Conservation (phyloP, 2,113 vertebrate species). For the Corvus hawaiiensis region DNA sequence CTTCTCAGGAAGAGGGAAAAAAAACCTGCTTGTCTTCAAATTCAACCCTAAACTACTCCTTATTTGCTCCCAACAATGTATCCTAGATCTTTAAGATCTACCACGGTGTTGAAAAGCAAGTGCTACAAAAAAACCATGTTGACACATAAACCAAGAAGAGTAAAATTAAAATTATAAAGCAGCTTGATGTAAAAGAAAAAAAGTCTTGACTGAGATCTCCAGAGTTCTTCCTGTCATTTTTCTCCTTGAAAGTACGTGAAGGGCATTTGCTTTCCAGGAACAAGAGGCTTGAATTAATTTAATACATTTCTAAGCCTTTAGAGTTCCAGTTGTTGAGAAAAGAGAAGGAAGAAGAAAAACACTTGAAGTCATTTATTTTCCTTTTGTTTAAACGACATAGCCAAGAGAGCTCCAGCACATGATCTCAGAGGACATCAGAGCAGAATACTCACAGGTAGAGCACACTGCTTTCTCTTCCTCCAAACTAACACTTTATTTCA, state of each 20-base stretch:
- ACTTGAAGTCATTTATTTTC: not conserved
- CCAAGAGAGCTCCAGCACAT: not conserved
- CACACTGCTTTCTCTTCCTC: not conserved
- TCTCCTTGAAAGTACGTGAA: not conserved
- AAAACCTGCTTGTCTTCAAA: not conserved
- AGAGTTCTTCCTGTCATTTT: not conserved
- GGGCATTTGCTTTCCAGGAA: not conserved
- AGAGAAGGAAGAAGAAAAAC: not conserved
- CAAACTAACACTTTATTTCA: not conserved
- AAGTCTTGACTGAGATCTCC: not conserved
- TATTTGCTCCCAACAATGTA: not conserved
- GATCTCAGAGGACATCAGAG: not conserved
- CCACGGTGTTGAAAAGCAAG: not conserved
- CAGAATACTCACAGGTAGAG: not conserved
- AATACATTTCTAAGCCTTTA: not conserved
- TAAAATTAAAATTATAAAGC: not conserved
- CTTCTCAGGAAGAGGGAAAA: not conserved
- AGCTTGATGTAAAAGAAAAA: not conserved
- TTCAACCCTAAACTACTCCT: not conserved
- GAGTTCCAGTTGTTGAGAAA: not conserved
- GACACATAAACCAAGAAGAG: not conserved
- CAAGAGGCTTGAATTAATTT: not conserved
- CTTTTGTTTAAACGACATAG: not conserved
- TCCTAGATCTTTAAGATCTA: not conserved
- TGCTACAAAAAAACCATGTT: not conserved